Conservation (phyloP, 2,888 invertebrate species). For the Rosalia funebris region DNA sequence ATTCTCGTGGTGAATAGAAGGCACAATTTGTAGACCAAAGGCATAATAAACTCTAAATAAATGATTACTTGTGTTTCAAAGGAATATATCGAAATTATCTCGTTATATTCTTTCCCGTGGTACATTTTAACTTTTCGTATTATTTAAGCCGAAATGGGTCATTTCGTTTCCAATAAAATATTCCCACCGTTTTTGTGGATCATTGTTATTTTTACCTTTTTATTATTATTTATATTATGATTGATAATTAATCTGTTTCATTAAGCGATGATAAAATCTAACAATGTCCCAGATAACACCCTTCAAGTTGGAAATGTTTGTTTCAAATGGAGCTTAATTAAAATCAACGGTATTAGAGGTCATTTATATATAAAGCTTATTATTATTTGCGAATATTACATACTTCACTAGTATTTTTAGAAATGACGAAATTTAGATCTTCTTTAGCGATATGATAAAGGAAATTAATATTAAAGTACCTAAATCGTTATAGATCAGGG, state of each 20-base stretch:
- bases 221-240: not conserved
- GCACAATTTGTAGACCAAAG: too few relatives aligned
- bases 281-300: not conserved
- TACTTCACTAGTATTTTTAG: constrained; percentile 7
- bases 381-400: not conserved
- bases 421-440: constrained; percentile 1
- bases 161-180: too few relatives aligned
- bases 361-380: not conserved
- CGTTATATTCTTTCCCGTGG: too few relatives aligned
- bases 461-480: not conserved
- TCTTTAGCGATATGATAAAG: not conserved
- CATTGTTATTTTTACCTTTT: not conserved
- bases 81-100: too few relatives aligned
- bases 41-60: too few relatives aligned
- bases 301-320: not conserved
- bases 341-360: not conserved
- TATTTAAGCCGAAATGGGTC: too few relatives aligned
- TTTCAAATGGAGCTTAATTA: not conserved
- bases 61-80: too few relatives aligned
- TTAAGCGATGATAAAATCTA: not conserved
- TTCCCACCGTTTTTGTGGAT: too few relatives aligned
- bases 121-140: too few relatives aligned
- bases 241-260: not conserved
- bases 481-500: not conserved
- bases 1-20: too few relatives aligned